Evolutionary conservation across 2,797 vertebrate species (phyloP).

Genomic region (Pipistrellus pipistrellus): DNA sequence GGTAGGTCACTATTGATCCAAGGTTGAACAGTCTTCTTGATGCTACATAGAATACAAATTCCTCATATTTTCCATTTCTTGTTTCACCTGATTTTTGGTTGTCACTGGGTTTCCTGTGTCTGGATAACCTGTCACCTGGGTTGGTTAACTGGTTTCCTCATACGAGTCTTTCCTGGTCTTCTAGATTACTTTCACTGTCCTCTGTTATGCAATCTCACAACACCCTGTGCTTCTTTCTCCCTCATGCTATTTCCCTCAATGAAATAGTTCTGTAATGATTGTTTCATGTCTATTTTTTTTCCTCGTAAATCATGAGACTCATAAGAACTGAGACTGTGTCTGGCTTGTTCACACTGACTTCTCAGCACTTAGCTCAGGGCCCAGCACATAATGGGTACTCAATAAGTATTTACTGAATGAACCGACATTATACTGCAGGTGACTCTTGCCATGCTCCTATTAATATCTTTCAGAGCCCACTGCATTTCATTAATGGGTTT

Average conservation of each 20-base stretch:
- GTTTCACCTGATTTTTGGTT: constrained; percentile 23
- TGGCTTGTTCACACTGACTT: neutral
- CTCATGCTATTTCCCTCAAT: neutral
- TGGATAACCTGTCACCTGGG: neutral
- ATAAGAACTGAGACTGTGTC: neutral
- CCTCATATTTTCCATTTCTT: neutral
- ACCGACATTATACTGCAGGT: neutral
- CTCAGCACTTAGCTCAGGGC: constrained; percentile 25
- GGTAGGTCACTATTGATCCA: neutral
- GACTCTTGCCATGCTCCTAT: neutral
- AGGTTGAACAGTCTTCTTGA: neutral
- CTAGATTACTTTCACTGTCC: neutral
- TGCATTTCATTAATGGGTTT: constrained; percentile 61
- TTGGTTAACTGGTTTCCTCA: constrained; percentile 7
- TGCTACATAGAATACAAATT: neutral
- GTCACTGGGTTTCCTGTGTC: neutral
- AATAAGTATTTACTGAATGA: neutral
- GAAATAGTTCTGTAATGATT: neutral
- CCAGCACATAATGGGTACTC: neutral
- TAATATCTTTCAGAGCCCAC: neutral
- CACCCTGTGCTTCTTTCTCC: neutral
- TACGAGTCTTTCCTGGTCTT: neutral
- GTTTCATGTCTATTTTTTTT: constrained; percentile 1
- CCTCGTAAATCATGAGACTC: neutral
- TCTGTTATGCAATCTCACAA: neutral